These are phyloP conservation scores for Odocoileus hemionus DNA, from an alignment of 2,113 vertebrate species.

Conservation along the genomic window DNA sequence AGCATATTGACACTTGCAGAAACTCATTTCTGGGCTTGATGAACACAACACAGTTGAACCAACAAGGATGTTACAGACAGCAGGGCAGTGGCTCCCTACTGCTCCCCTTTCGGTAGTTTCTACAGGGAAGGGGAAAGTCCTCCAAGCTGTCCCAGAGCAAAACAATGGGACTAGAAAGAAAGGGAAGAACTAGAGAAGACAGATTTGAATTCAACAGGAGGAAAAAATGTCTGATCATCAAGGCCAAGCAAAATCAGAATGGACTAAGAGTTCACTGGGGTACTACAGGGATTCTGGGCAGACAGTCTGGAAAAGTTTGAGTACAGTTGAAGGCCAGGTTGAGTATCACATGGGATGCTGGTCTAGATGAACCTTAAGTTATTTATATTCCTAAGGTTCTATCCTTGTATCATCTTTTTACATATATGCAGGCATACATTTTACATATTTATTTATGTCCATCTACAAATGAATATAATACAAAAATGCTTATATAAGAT, in stretches of 20 bases:
- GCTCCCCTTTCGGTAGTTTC: neutral
- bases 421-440: too few species aligned
- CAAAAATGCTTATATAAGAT: neutral
- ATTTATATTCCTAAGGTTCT: neutral
- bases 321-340: too few species aligned
- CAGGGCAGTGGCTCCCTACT: too few species aligned
- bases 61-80: fast-evolving
- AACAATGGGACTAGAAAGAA: neutral
- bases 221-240: neutral
- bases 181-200: too few species aligned
- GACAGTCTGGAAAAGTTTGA: neutral
- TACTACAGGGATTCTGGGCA: too few species aligned
- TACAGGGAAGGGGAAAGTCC: fast-evolving
- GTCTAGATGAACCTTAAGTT: neutral
- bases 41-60: neutral
- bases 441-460: neutral
- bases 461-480: neutral
- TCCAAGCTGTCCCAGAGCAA: fast-evolving
- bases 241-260: neutral
- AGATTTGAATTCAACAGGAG: neutral
- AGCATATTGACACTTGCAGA: fast-evolving
- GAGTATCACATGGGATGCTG: too few species aligned
- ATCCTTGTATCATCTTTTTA: neutral
- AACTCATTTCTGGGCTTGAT: too few species aligned
- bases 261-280: too few species aligned